Conservation (phyloP, 2,113 vertebrate species). For the Desmodus rotundus region DNA sequence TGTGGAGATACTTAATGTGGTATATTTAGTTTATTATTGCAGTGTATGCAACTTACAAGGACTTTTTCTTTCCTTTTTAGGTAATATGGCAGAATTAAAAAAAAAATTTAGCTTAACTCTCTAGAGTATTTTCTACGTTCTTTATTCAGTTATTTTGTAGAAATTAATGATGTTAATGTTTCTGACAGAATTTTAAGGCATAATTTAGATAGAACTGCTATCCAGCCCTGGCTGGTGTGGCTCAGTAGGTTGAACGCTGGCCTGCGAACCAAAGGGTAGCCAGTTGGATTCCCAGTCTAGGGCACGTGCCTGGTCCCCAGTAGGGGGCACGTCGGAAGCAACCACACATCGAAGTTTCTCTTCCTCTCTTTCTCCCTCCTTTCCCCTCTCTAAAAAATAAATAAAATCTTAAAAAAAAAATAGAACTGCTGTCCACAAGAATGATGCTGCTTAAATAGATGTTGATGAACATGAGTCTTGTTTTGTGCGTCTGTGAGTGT, state of each 20-base stretch:
- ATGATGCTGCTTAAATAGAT: conserved; percentile 1
- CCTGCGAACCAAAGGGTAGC: too few species aligned
- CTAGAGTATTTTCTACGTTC: neutral
- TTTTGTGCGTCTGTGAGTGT: neutral
- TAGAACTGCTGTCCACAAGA: neutral
- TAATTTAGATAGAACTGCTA: neutral
- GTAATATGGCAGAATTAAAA: neutral
- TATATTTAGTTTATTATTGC: conserved; percentile 21
- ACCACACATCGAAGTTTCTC: too few species aligned
- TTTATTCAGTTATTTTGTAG: neutral
- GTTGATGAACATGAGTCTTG: neutral
- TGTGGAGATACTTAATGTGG: neutral
- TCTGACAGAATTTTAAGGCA: neutral
- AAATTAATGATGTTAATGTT: neutral
- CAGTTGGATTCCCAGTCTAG: too few species aligned
- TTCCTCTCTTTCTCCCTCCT: too few species aligned
- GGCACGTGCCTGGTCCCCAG: too few species aligned
- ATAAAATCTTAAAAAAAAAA: neutral
- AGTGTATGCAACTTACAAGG: neutral
- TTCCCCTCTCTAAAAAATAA: too few species aligned
- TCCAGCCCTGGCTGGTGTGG: neutral
- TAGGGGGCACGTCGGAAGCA: too few species aligned
- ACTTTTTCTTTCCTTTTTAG: neutral
- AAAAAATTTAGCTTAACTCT: neutral
- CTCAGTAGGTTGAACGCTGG: too few species aligned